These are phyloP conservation scores for Rhea pennata DNA, from an alignment of 2,113 vertebrate genomes.

Conservation along the genomic window DNA sequence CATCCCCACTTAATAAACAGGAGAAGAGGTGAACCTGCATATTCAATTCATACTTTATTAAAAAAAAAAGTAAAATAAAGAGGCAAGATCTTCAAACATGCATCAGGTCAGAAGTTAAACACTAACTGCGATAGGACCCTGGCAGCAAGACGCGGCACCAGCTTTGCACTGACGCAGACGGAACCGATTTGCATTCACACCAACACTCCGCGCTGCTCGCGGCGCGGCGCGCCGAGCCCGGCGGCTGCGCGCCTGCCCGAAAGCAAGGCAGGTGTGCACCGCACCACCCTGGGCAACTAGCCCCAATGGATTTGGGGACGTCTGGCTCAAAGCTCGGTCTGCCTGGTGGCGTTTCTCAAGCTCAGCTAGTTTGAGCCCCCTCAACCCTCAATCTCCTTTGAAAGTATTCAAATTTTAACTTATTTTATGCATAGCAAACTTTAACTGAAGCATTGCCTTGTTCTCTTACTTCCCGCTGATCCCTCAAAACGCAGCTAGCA, in stretches of 20 bases:
- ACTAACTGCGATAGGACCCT: fast-evolving
- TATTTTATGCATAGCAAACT: no score
- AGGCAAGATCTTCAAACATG: background rate
- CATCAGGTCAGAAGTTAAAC: background rate
- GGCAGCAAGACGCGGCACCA: background rate
- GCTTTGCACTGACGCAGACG: fast-evolving
- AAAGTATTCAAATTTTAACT: background rate
- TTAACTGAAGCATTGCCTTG: background rate
- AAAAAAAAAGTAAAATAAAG: no score
- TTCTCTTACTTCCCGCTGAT: background rate
- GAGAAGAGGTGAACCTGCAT: background rate
- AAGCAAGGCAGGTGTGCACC: background rate
- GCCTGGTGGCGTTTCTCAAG: background rate
- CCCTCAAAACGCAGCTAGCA: background rate
- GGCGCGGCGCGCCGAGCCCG: background rate
- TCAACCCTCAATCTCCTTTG: background rate
- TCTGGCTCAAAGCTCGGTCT: no score
- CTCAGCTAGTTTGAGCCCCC: background rate
- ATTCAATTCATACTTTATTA: background rate
- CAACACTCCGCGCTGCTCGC: background rate
- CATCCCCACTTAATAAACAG: fast-evolving
- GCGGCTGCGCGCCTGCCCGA: no score
- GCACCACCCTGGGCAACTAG: no score
- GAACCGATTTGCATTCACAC: background rate
- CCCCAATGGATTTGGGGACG: background rate